These are phyloP conservation scores for Drosophila melanica DNA, from an alignment of 1,140 invertebrate species.

Conservation along the genomic window DNA sequence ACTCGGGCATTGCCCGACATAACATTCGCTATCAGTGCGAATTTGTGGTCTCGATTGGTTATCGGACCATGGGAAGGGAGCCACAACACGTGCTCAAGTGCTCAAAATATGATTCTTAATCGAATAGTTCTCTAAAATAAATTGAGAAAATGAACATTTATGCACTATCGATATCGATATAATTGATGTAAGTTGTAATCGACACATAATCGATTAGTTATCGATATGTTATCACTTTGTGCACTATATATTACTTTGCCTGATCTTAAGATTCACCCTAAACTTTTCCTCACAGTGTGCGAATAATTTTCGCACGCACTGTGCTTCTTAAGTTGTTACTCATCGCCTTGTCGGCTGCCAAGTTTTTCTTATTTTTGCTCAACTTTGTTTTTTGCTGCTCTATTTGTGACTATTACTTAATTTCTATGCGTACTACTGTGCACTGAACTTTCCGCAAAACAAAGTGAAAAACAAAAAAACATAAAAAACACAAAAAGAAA, in stretches of 20 bases:
- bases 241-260: no score
- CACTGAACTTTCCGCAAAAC: constrained; percentile 58
- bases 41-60: neutral
- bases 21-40: neutral
- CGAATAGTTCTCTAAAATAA: no score
- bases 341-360: constrained; percentile 58
- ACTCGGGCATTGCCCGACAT: neutral
- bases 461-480: constrained; percentile 19
- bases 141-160: no score
- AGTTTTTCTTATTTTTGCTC: constrained; percentile 8
- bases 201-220: no score
- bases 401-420: constrained; percentile 71
- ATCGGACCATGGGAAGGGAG: constrained; percentile 6
- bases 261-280: no score
- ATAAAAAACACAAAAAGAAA: constrained; percentile 8
- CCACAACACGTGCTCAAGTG: neutral
- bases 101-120: neutral
- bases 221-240: neutral
- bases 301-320: constrained; percentile 43
- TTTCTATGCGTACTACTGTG: constrained; percentile 35
- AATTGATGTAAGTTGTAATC: no score
- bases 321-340: constrained; percentile 57
- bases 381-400: constrained; percentile 30
- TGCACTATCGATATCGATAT: no score
- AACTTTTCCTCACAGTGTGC: neutral